Evolutionary conservation across 1,140 invertebrate genomes (phyloP).

Genomic region (Varroa destructor): DNA sequence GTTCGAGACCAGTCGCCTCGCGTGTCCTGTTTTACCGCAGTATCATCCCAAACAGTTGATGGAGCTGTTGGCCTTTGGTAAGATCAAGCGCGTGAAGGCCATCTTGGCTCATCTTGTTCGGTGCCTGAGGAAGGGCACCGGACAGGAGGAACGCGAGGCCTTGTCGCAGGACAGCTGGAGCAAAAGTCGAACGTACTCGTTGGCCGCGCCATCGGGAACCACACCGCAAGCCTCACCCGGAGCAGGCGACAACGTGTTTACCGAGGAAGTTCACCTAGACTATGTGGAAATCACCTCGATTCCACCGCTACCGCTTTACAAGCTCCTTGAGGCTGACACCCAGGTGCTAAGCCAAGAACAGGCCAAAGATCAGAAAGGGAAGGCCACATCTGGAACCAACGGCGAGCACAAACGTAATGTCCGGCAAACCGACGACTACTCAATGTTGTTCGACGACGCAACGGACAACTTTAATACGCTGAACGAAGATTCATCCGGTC

Average conservation of each 20-base stretch:
- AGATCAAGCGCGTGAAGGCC: conserved; percentile 91
- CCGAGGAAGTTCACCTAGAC: conserved; percentile 74
- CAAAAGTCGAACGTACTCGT: conserved; percentile 64
- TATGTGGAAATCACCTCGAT: conserved; percentile 93
- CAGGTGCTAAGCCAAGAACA: conserved; percentile 43
- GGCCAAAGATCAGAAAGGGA: neutral
- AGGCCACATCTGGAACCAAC: conserved; percentile 32
- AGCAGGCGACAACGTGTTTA: conserved; percentile 44
- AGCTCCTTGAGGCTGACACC: conserved; percentile 79
- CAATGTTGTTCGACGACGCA: conserved; percentile 18
- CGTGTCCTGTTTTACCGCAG: conserved; percentile 92
- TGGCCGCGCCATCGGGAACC: conserved; percentile 36
- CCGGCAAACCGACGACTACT: conserved; percentile 28
- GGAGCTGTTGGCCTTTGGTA: conserved; percentile 95
- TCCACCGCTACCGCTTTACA: conserved; percentile 88
- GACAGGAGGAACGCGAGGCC: conserved; percentile 33
- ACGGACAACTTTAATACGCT: conserved; percentile 15
- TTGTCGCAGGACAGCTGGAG: conserved; percentile 56
- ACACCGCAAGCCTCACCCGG: conserved; percentile 45
- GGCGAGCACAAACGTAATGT: conserved; percentile 33
- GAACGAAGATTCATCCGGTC: conserved; percentile 16
- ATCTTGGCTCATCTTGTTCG: conserved; percentile 87
- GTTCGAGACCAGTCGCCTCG: conserved; percentile 89
- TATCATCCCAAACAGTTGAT: conserved; percentile 98
- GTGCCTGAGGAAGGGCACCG: conserved; percentile 37